Evolutionary conservation across 2,113 vertebrate species (phyloP).

Genomic region (Vidua macroura): DNA sequence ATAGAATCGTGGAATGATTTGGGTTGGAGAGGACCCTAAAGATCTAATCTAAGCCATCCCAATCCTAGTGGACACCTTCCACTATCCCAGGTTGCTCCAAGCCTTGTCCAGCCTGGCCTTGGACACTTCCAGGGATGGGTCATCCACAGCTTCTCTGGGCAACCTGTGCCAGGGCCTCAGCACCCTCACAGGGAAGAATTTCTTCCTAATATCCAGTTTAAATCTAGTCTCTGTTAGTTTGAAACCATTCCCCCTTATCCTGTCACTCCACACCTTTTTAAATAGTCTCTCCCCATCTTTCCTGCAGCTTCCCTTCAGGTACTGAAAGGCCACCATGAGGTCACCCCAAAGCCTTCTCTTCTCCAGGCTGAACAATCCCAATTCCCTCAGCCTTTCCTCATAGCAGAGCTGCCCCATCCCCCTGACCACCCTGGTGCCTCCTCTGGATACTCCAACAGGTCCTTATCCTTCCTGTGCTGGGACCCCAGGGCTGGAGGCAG

Average conservation of each 20-base stretch:
- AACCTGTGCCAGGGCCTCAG: accelerated
- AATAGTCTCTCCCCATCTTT: not conserved
- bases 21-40: not conserved
- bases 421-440: not conserved
- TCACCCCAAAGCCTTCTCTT: not conserved
- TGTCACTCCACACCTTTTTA: not conserved
- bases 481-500: not conserved
- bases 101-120: accelerated
- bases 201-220: not conserved
- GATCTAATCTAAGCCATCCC: not conserved
- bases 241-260: not conserved
- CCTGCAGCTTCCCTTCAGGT: not conserved
- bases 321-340: not conserved
- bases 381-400: not conserved
- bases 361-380: not conserved
- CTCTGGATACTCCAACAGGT: not conserved
- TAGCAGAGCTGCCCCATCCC: not conserved
- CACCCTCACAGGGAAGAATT: not conserved
- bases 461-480: not conserved
- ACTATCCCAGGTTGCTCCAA: accelerated
- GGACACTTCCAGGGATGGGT: not conserved
- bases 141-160: not conserved
- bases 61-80: not conserved
- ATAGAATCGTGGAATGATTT: not conserved
- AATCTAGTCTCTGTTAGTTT: not conserved